Evolutionary conservation across 64 coral and sea anemone genomes (phyloP), one percentile per base, ranked within the genome.

Genomic region (Stichodactyla helianthus): DNA sequence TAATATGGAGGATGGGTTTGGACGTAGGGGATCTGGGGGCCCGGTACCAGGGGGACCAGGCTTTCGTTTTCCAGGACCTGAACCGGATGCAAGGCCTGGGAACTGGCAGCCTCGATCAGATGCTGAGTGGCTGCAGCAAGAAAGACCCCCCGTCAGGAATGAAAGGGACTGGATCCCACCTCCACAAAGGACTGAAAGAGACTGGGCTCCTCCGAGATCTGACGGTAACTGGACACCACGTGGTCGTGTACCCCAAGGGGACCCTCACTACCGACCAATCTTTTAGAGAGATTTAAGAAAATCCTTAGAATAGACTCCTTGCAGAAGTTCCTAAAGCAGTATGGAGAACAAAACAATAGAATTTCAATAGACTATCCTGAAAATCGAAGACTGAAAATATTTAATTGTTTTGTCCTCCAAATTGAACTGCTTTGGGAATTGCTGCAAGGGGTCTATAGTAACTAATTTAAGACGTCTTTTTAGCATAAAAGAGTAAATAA

Each of bases 81-180:
- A 91, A 51, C 78, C 70, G 14, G 89, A 95, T 52, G 85, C 77
- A 61, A 81, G 93, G 20, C 93, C 85, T 25, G 89, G 93, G 23
- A 88, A 65, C 65, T 91, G 86, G 86, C 89, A 83, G 5, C 90
- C 93, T 18, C 87, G 90, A 19, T 92, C 90, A 58, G 97, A 95
- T 4, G 95, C 79, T 62, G 92, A 94, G 55, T 99, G 97, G 97
- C 88, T 99, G 52, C 85, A 88, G 63, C 89, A 86, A 52, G 96
- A 94, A 55, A 52, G 93, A 51, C 97, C 95, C 76, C 86, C 93
- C 18, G 85, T 94, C 12, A 87, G 90, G 52, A 88, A 74, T 59
- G 97, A 95, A 26, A 89, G 97, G 59, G 93, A 94, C 64, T 94
- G 93, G 91, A 93, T 92, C 18, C 90, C 88, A 78, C 97, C 88